Evolutionary conservation across 2,797 vertebrate species (phyloP), one percentile per base, ranked within the genome.

Genomic region (Periophthalmus magnuspinnatus): DNA sequence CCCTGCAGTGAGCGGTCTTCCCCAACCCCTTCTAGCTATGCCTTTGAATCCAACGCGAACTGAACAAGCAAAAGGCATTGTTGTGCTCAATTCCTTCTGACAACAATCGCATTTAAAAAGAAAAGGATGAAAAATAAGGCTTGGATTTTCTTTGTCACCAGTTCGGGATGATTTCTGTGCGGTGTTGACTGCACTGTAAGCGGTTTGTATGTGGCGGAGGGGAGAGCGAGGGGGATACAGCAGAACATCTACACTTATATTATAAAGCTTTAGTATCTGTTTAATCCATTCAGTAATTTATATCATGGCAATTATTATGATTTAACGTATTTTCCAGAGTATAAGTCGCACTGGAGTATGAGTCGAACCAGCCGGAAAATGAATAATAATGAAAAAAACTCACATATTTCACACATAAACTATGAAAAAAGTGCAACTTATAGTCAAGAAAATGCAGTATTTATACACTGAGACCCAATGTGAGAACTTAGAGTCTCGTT

Each of bases 51-150:
- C 87, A 94, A 94, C 94, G 93, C 91, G 93, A 95, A 95, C 94
- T 95, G 94, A 94, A 93, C 86, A 85, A 61, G 59, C 59, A 38
- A 36, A 57, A 93, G 89, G 92, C 88, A 89, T 92, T 90, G 86
- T 91, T 96, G 94, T 93, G 90, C 92, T 93, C 93, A 93, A 97
- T 97, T 95, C 92, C 91, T 96, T 96, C 92, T 95, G 96, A 98
- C 96, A 98, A 97, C 95, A 94, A 97, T 97, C 95, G 94, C 95
- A 94, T 97, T 96, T 93, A 55, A 93, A 93, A 93, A 90, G 47
- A 65, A 92, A 94, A 92, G 92, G 92, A 94, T 47, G n/a, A 55
- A 68, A 71, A 74, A 74, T 52, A 70, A 82, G 94, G 95, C 91
- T 67, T 90, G 88, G 86, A 92, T 94, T 94, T 22, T 93, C 90